These are phyloP conservation scores for Hymenochirus boettgeri DNA, from an alignment of 2,113 vertebrate genomes.

Conservation along the genomic window DNA sequence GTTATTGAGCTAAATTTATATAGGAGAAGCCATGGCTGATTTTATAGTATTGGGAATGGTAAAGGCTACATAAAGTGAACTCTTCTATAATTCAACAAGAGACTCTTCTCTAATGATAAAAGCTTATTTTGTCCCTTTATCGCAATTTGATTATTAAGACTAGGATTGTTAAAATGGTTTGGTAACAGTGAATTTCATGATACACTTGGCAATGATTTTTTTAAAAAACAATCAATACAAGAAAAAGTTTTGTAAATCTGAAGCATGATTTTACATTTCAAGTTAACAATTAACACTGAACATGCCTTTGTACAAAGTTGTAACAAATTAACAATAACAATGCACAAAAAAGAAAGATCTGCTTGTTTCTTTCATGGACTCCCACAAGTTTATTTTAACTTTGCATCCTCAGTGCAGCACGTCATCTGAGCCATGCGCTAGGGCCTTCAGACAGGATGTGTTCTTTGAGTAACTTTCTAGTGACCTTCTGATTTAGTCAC, in stretches of 20 bases:
- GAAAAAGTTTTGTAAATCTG: constrained; percentile 63
- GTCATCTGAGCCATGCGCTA: constrained; percentile 36
- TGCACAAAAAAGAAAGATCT: constrained; percentile 66
- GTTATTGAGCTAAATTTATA: no score
- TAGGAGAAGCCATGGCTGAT: no score
- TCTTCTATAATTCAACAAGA: neutral
- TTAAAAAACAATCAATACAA: constrained; percentile 49
- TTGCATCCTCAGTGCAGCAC: constrained; percentile 51
- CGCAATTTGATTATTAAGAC: constrained; percentile 20
- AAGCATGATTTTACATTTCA: constrained; percentile 60
- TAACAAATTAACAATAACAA: constrained; percentile 81
- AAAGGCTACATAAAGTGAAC: no score
- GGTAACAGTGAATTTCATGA: constrained; percentile 4
- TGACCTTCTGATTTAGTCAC: constrained; percentile 81
- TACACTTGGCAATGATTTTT: constrained; percentile 15
- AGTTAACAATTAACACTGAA: constrained; percentile 72
- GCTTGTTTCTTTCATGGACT: constrained; percentile 58
- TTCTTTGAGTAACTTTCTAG: constrained; percentile 55
- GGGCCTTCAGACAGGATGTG: constrained; percentile 18
- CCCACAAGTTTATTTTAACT: constrained; percentile 48
- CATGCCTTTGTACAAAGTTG: constrained; percentile 82
- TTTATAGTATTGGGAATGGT: no score
- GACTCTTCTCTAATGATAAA: neutral
- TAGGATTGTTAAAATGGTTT: no score
- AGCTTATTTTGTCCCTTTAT: constrained; percentile 2